Evolutionary conservation across 2,113 vertebrate genomes (phyloP).

Genomic region (Forbesichthys papilliferus): DNA sequence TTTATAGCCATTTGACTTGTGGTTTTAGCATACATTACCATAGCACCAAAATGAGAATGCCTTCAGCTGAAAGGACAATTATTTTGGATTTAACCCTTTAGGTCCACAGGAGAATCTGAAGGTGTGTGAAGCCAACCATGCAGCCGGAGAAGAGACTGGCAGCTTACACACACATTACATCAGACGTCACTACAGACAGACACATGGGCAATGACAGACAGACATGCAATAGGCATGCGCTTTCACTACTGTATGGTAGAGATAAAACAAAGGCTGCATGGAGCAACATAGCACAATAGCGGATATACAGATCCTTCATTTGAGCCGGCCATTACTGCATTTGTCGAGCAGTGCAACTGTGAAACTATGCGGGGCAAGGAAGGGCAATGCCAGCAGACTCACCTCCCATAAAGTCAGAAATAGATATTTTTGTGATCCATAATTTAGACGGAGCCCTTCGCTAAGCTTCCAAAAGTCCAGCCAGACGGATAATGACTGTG

Average conservation of each 20-base stretch:
- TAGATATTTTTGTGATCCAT: conserved; percentile 7
- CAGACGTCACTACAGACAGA: conserved; percentile 43
- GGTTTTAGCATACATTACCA: too few relatives aligned
- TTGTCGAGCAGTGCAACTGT: neutral
- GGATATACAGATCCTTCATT: too few relatives aligned
- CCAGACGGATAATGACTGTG: conserved; percentile 39
- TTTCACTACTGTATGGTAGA: conserved; percentile 1
- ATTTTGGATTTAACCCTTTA: too few relatives aligned
- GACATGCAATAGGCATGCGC: conserved; percentile 26
- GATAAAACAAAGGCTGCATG: conserved; percentile 14
- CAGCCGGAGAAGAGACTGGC: conserved; percentile 16
- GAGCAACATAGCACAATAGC: neutral
- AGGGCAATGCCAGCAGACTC: neutral
- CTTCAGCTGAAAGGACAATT: too few relatives aligned
- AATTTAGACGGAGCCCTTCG: conserved; percentile 14
- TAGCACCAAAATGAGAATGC: too few relatives aligned
- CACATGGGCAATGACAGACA: conserved; percentile 28
- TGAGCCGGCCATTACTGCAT: neutral
- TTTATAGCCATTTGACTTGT: neutral
- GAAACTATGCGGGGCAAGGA: neutral
- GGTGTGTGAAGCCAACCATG: conserved; percentile 12
- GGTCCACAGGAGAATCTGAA: conserved; percentile 15
- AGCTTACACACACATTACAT: conserved; percentile 61
- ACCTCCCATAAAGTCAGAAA: neutral
- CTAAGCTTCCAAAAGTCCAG: conserved; percentile 39